A percentile compares a stretch with the other conserved stretches of the same genome.
Conservation (phyloP, 2,113 vertebrate species). For the Archocentrus centrarchus region DNA sequence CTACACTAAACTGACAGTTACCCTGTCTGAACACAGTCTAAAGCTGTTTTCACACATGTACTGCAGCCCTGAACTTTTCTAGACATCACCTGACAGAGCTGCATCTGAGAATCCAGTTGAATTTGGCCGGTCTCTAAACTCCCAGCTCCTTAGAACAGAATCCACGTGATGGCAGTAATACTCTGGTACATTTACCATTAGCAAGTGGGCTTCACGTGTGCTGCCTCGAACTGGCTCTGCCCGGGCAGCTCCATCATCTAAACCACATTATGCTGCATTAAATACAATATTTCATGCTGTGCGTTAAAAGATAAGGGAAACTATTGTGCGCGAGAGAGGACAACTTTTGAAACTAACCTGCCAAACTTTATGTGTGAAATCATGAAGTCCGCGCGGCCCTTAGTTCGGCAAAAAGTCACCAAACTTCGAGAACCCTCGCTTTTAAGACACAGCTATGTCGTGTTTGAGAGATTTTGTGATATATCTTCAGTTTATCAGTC, state of each 20-base stretch:
- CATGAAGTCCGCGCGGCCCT: too few species aligned
- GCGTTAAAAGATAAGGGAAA: too few species aligned
- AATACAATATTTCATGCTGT: too few species aligned
- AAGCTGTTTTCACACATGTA: background rate
- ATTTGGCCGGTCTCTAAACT: background rate
- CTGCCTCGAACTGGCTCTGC: background rate
- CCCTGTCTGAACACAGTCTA: background rate
- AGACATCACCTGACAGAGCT: rapidly evolving
- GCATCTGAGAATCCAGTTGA: background rate
- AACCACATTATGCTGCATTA: background rate
- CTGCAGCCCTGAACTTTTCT: too few species aligned
- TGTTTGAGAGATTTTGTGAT: too few species aligned
- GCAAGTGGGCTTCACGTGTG: background rate
- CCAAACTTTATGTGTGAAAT: too few species aligned
- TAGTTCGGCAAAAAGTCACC: too few species aligned
- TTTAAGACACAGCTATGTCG: too few species aligned
- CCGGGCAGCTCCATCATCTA: background rate
- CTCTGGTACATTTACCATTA: background rate
- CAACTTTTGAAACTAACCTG: too few species aligned
- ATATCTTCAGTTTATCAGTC: too few species aligned
- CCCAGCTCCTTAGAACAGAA: background rate
- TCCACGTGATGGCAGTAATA: background rate
- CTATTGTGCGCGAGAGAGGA: too few species aligned
- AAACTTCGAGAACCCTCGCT: too few species aligned
- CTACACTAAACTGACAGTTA: background rate